Conservation (phyloP, 2,113 vertebrate species). For the Atlantisia rogersi region DNA sequence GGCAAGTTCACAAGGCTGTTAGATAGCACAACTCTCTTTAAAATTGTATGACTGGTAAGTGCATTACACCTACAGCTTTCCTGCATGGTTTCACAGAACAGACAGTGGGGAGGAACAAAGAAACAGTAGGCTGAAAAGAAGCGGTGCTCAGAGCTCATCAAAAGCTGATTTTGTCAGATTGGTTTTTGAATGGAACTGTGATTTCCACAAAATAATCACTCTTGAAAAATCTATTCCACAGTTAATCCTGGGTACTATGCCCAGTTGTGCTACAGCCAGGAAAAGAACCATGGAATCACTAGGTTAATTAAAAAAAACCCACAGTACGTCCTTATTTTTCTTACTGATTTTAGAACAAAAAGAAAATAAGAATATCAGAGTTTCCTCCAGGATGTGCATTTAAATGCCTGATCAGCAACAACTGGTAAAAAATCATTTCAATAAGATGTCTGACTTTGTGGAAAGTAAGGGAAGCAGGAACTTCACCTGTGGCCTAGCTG, state of each 20-base stretch:
- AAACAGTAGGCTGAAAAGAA: neutral
- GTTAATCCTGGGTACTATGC: neutral
- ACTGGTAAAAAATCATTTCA: neutral
- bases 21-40: conserved; percentile 26
- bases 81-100: conserved; percentile 32
- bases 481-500: neutral
- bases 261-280: neutral
- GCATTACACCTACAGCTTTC: conserved; percentile 26
- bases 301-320: accelerated
- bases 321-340: neutral
- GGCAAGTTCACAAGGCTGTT: neutral
- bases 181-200: neutral
- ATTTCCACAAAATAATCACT: neutral
- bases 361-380: neutral
- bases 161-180: neutral
- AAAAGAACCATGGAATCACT: neutral
- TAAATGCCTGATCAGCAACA: neutral
- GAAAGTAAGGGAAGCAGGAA: neutral
- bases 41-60: conserved; percentile 39
- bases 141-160: neutral
- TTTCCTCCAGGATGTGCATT: neutral
- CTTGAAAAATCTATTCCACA: neutral
- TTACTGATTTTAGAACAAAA: neutral
- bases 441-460: neutral
- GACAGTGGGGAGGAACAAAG: conserved; percentile 9